Conservation (phyloP, 2,797 vertebrate genomes). For the Garrulus glandarius region DNA sequence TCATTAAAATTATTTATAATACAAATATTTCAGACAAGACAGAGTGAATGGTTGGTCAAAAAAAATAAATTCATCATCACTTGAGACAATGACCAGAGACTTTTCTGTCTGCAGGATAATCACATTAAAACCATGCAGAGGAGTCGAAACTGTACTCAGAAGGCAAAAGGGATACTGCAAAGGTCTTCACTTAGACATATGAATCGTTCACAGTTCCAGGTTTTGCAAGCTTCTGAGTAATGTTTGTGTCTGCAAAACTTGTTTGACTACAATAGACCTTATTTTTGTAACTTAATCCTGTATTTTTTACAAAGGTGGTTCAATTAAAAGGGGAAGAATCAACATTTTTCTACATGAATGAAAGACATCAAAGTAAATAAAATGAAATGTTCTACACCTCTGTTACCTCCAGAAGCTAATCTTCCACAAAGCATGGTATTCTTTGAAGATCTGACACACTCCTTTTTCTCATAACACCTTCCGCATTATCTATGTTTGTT, state of each 20-base stretch:
- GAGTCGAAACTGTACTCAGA: neutral
- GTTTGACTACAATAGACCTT: neutral
- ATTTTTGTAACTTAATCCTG: constrained; percentile 19
- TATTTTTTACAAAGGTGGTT: neutral
- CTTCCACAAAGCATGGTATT: neutral
- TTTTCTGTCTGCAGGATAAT: neutral
- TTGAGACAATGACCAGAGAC: neutral
- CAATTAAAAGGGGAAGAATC: neutral
- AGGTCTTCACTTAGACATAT: neutral
- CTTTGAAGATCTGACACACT: neutral
- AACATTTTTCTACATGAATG: neutral
- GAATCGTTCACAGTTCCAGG: neutral
- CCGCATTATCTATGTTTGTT: neutral
- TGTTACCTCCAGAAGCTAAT: neutral
- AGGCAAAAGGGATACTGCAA: neutral
- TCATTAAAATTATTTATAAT: neutral
- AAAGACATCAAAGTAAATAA: constrained; percentile 24
- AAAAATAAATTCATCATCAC: neutral
- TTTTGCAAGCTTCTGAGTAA: constrained; percentile 24
- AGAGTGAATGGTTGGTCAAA: neutral
- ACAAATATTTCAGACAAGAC: neutral
- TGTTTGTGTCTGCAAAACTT: neutral
- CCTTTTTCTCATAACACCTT: neutral
- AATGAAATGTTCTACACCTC: neutral
- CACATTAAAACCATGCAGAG: neutral